These are phyloP conservation scores for Falco novaeseelandiae DNA, from an alignment of 2,797 vertebrate species.

Conservation along the genomic window DNA sequence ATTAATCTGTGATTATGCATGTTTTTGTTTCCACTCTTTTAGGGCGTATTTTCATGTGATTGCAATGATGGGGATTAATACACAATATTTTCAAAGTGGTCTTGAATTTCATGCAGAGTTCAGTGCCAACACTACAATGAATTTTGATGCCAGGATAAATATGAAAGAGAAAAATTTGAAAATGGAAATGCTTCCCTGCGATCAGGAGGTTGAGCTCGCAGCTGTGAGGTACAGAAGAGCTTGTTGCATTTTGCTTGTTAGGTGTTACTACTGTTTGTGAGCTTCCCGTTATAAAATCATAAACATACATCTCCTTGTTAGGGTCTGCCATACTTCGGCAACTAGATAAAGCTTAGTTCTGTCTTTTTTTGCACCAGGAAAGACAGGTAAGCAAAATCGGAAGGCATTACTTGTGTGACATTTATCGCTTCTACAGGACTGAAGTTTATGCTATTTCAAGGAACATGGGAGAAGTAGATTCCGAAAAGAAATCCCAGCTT, in stretches of 20 bases:
- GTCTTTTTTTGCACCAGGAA: background rate
- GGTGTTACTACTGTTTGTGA: background rate
- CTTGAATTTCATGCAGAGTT: constrained; percentile 63
- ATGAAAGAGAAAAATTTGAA: constrained; percentile 66
- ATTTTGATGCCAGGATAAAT: constrained; percentile 61
- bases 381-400: background rate
- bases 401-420: background rate
- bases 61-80: constrained; percentile 71
- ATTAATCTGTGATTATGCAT: background rate
- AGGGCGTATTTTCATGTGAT: constrained; percentile 45
- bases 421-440: constrained; percentile 70
- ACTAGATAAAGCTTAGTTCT: background rate
- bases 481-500: constrained; percentile 74
- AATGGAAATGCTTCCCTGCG: constrained; percentile 52
- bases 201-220: constrained; percentile 39
- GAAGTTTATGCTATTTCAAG: constrained; percentile 81
- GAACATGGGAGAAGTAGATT: constrained; percentile 78
- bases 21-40: background rate
- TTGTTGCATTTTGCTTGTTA: background rate
- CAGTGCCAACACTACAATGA: constrained; percentile 29
- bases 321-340: background rate
- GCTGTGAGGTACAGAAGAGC: constrained; percentile 47
- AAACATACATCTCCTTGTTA: background rate
- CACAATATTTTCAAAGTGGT: constrained; percentile 64
- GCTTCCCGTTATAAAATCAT: background rate